A percentile compares a stretch with the other conserved stretches of the same genome.
phyloP scores from a whole-genome alignment of 2,888 invertebrate genomes.

The Ecliptopera silaceata region DNA sequence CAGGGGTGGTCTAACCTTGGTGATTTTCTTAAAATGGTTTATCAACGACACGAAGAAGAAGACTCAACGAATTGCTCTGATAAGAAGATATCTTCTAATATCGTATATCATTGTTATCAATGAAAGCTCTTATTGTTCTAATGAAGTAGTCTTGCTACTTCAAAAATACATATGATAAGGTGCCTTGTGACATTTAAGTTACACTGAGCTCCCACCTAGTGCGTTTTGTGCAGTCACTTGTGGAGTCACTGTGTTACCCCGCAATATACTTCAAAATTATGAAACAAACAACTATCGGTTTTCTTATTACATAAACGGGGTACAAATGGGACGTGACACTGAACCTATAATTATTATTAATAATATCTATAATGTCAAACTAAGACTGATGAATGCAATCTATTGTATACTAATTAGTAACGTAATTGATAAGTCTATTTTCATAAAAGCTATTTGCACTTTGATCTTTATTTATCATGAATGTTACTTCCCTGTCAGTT shows the following conservation, averaged over 20 bases:
- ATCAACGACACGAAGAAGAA: too few relatives aligned
- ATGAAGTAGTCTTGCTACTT: conserved; percentile 50
- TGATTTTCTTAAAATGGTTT: too few relatives aligned
- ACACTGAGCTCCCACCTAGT: too few relatives aligned
- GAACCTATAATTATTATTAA: conserved; percentile 52
- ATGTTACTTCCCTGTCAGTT: neutral
- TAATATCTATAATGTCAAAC: conserved; percentile 50
- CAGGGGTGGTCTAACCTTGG: too few relatives aligned
- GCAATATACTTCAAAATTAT: too few relatives aligned
- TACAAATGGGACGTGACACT: conserved; percentile 48
- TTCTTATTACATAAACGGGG: too few relatives aligned
- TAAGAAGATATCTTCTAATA: conserved; percentile 34
- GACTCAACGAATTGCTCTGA: too few relatives aligned
- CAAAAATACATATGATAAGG: too few relatives aligned
- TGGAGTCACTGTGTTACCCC: too few relatives aligned
- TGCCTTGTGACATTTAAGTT: too few relatives aligned
- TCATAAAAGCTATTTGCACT: conserved; percentile 12
- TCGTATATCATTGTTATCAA: conserved; percentile 54
- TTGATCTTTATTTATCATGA: neutral
- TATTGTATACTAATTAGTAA: conserved; percentile 50
- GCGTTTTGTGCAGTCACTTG: too few relatives aligned
- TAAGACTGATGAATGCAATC: conserved; percentile 45
- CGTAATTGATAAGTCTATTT: conserved; percentile 50
- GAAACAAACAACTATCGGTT: too few relatives aligned
- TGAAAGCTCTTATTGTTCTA: conserved; percentile 58